Base-by-base conservation (phyloP, 1,140 invertebrate genomes). In the Heterodera schachtii region DNA sequence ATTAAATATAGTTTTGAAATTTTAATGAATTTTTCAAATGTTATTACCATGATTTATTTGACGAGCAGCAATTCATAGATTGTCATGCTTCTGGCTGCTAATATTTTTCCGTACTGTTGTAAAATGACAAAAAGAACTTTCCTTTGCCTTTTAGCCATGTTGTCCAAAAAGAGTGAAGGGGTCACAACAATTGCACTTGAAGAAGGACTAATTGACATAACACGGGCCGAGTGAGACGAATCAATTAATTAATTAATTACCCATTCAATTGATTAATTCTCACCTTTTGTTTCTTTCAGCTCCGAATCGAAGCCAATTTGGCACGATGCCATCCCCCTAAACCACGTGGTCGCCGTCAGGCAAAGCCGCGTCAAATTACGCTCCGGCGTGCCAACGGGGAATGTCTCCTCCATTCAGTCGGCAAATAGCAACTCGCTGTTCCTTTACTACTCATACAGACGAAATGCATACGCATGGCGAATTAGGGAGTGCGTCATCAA, bases 381-480 rank as follows among this genome's bases (percentile, higher is more conserved):
- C 31, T 49, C 69, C 44, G 71, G 75, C 46, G 46, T 80, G 41
- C 79, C 79, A 3, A 57, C 7, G 11, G 31, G 13, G 6, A 76
- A 57, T 70, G n/a, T 57, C 43, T 13, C 57, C 5, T 13, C 57
- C 5, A 19, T 19, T 64, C 0, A 75, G 73, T 31, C 47, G 16
- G 21, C 64, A 76, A n/a, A 80, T 16, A 60, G 49, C 41, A 87
- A 86, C 75, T 49, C 82, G 47, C 64, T 83, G 19, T 86, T 75
- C 46, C 78, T 87, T 41, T 86, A 87, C 73, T 87, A 87, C 77
- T 60, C 83, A n/a, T 57, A 70, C 69, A 46, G 85, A 16, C 70
- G 66, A 41, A 86, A 87, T 80, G 80, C 86, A 2, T 84, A 80
- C 73, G 49, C 80, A 31, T 87, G 86, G 86, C 52, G 85, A 21